These are phyloP conservation scores for Kobus ellipsiprymnus DNA, from an alignment of 2,113 vertebrate genomes.

Conservation along the genomic window DNA sequence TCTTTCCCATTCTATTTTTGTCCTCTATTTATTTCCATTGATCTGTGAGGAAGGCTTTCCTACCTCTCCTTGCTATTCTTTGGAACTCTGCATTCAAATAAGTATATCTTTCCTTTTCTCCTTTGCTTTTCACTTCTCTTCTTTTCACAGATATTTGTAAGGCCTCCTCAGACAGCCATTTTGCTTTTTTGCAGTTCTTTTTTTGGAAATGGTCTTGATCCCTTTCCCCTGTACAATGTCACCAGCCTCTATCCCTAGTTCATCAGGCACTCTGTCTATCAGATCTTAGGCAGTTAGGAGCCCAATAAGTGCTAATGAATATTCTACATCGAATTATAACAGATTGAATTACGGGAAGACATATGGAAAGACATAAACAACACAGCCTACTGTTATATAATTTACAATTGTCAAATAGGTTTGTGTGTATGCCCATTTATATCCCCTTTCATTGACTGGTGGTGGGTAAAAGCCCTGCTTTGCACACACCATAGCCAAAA, in stretches of 20 bases:
- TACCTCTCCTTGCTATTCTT: not conserved
- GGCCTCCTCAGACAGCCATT: not conserved
- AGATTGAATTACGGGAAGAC: not conserved
- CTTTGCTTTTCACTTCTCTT: not conserved
- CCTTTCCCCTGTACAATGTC: not conserved
- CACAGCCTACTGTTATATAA: not conserved
- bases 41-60: rapidly evolving
- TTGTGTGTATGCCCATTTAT: not conserved
- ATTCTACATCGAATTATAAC: not conserved
- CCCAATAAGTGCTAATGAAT: not conserved
- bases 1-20: not conserved
- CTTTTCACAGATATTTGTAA: not conserved
- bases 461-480: not conserved
- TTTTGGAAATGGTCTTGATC: not conserved
- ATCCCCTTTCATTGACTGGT: not conserved
- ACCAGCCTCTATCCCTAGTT: not conserved
- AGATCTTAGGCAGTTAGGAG: not conserved
- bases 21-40: not conserved
- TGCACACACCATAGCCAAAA: not conserved
- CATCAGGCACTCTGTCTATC: not conserved
- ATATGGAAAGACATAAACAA: not conserved
- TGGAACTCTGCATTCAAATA: not conserved
- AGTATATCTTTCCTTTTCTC: not conserved
- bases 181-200: not conserved
- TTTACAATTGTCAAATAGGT: not conserved